Base-by-base conservation (phyloP, 2,113 vertebrate species). In the Scartelaos histophorus region DNA sequence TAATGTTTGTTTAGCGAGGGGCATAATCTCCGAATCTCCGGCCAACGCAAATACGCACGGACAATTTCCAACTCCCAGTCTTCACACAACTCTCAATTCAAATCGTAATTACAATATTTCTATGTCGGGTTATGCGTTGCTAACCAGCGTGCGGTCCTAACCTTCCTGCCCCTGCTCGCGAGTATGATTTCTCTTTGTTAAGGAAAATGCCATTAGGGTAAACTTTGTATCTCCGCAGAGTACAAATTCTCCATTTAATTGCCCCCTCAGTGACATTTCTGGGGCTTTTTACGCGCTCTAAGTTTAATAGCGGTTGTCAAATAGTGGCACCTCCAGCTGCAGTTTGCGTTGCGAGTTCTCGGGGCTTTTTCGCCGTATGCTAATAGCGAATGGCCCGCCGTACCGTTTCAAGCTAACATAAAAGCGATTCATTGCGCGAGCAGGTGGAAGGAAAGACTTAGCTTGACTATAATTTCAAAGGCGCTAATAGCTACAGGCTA, bases 1-100 rank as follows among this genome's bases (percentile, higher is more conserved):
- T 78, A 49, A 21, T 79, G 69, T 83, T 74, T 74, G 56, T 71
- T 53, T 53, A 72, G 66, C 68, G 67, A 45, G 69, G 60, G 61
- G 35, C 17, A 1, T 71, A 70, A 79, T 76, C 56, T 12, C 38
- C 45, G 24, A 73, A 29, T 56, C 51, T 46, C 21, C 16, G 17
- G 25, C 16, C 60, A 19, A 78, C 24, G 61, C 24, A 70, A 38
- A 56, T 49, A 79, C 22, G 67, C 17, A 62, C 7, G 3, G 0
- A 13, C n/a, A 47, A 25, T 45, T 22, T 24, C 2, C 3, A 16
- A 4, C n/a, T 10, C 65, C 38, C 10, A n/a, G 17, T 64, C 17
- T 64, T 43, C 34, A 64, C 19, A 12, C 61, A 38, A 64, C 51
- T 29, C 3, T 17, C 61, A 64, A 38, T 64, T 43, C 29, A 21